Conservation (phyloP, 2,797 vertebrate genomes). For the Diplodus sargus region DNA sequence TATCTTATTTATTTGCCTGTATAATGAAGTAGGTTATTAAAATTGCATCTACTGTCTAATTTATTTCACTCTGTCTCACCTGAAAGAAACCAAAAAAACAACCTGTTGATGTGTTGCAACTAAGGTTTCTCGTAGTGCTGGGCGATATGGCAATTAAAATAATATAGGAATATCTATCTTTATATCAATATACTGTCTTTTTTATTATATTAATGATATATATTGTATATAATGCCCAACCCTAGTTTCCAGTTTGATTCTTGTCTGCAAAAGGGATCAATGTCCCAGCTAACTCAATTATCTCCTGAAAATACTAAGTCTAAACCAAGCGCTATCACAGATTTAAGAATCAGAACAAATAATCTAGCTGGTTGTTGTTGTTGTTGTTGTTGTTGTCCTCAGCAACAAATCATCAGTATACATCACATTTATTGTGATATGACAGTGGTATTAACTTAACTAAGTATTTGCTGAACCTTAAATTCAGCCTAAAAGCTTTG, state of each 20-base stretch:
- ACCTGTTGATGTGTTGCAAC: not conserved
- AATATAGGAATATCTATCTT: too few species aligned
- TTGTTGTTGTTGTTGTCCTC: too few species aligned
- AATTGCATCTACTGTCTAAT: slow-evolving; percentile 5
- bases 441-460: not conserved
- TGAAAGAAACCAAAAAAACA: not conserved
- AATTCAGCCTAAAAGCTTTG: slow-evolving; percentile 8
- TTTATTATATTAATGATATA: too few species aligned
- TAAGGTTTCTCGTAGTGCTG: not conserved
- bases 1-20: not conserved
- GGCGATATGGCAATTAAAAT: too few species aligned
- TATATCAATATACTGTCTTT: too few species aligned
- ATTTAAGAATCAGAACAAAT: not conserved
- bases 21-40: not conserved
- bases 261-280: not conserved
- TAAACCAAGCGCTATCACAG: too few species aligned
- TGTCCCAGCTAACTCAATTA: not conserved
- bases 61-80: slow-evolving; percentile 8
- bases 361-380: not conserved
- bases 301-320: not conserved
- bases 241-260: slow-evolving; percentile 6
- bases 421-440: not conserved
- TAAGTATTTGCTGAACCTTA: too few species aligned
- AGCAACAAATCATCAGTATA: not conserved
- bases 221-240: too few species aligned